Evolutionary conservation across 2,888 invertebrate genomes (phyloP).

Genomic region (Philopedon plagiatum): DNA sequence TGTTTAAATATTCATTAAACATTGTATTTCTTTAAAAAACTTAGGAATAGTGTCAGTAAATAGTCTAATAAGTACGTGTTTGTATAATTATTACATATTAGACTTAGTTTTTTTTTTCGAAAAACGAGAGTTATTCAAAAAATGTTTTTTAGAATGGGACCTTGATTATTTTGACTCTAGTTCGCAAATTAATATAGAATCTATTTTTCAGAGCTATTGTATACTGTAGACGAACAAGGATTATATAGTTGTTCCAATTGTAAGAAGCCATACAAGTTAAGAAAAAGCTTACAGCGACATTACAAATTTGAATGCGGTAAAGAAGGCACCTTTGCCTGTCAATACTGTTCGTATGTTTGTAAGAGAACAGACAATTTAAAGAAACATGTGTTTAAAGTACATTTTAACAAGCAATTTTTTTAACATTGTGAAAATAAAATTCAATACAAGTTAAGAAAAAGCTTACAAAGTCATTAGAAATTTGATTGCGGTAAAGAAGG

Average conservation of each 20-base stretch:
- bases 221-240: neutral
- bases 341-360: slow-evolving; percentile 17
- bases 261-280: slow-evolving; percentile 34
- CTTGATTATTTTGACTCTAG: no score
- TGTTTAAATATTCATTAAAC: no score
- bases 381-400: slow-evolving; percentile 21
- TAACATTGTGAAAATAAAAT: no score
- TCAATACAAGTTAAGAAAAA: slow-evolving; percentile 34
- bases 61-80: no score
- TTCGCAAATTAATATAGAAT: neutral
- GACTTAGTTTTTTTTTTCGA: no score
- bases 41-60: no score
- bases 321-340: slow-evolving; percentile 24
- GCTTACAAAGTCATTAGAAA: slow-evolving; percentile 41
- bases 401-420: neutral
- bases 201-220: neutral
- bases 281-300: slow-evolving; percentile 41
- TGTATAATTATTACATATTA: no score
- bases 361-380: slow-evolving; percentile 31
- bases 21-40: no score
- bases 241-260: slow-evolving; percentile 22
- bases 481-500: slow-evolving; percentile 35
- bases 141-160: no score
- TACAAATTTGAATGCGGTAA: slow-evolving; percentile 38
- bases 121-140: no score